Evolutionary conservation across 1,140 invertebrate genomes (phyloP).

Genomic region (Maniola jurtina): DNA sequence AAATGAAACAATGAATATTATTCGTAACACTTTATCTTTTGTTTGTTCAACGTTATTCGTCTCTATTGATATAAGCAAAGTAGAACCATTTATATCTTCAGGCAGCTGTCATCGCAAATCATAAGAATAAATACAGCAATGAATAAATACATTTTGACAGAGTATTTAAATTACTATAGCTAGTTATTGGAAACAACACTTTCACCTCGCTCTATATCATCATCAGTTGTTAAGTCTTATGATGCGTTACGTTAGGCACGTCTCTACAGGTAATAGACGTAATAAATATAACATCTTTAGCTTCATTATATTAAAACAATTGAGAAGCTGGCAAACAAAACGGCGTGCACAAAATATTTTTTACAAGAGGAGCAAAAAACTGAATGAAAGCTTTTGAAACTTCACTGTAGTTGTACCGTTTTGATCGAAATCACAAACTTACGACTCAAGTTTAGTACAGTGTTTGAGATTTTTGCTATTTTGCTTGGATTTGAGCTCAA

Average conservation of each 20-base stretch:
- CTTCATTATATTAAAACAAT: too few species aligned
- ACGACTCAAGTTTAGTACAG: too few species aligned
- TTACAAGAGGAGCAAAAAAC: too few species aligned
- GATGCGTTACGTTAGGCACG: not conserved
- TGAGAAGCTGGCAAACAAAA: too few species aligned
- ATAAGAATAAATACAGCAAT: constrained; percentile 6
- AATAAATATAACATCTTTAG: too few species aligned
- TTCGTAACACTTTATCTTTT: not conserved
- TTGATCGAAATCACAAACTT: too few species aligned
- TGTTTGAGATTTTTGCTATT: too few species aligned
- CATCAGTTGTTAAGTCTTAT: too few species aligned
- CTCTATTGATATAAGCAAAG: not conserved
- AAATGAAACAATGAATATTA: not conserved
- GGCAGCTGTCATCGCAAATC: constrained; percentile 20
- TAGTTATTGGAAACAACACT: constrained; percentile 16
- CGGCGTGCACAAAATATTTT: too few species aligned
- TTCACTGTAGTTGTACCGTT: too few species aligned
- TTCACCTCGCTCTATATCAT: constrained; percentile 14
- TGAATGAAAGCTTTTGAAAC: too few species aligned
- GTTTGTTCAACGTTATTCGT: not conserved
- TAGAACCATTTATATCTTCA: constrained; percentile 3
- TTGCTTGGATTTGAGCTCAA: too few species aligned
- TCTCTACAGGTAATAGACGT: not conserved
- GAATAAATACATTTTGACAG: constrained; percentile 22
- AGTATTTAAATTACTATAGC: constrained; percentile 17